These are phyloP conservation scores for Dicyrtomina minuta DNA, from an alignment of 2,888 invertebrate genomes.

Conservation along the genomic window DNA sequence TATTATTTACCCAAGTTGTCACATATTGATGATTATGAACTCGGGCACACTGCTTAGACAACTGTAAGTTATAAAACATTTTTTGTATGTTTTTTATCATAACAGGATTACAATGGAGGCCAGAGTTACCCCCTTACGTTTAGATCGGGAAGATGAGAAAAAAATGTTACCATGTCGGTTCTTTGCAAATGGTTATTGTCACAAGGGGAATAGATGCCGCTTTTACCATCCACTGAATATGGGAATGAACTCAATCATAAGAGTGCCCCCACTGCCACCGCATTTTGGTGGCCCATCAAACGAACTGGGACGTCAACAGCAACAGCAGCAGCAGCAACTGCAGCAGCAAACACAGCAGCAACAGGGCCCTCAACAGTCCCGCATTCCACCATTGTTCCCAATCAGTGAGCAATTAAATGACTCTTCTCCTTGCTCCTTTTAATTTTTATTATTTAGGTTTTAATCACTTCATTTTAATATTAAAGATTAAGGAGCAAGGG, in stretches of 20 bases:
- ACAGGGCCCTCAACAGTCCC: background rate
- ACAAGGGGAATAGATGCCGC: conserved; percentile 48
- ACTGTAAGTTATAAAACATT: no score
- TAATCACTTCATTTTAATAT: background rate
- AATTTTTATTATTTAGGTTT: background rate
- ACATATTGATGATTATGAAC: no score
- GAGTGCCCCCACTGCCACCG: conserved; percentile 33
- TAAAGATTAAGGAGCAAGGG: background rate
- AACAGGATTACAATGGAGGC: conserved; percentile 19
- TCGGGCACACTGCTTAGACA: no score
- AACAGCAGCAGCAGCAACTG: conserved; percentile 5
- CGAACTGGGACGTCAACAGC: background rate
- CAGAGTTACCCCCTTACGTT: conserved; percentile 29
- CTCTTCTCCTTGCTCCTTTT: background rate
- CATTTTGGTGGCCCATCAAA: conserved; percentile 17
- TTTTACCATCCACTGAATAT: conserved; percentile 50
- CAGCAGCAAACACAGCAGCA: conserved; percentile 14
- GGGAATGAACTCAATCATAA: conserved; percentile 21
- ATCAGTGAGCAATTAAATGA: conserved; percentile 14
- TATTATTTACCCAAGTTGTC: no score
- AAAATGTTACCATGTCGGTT: conserved; percentile 53
- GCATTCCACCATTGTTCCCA: conserved; percentile 23
- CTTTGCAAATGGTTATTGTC: conserved; percentile 47
- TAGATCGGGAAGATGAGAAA: conserved; percentile 51
- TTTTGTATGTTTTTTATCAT: no score